These are phyloP conservation scores for Pteria penguin DNA, from an alignment of 2,888 invertebrate genomes.

Conservation along the genomic window DNA sequence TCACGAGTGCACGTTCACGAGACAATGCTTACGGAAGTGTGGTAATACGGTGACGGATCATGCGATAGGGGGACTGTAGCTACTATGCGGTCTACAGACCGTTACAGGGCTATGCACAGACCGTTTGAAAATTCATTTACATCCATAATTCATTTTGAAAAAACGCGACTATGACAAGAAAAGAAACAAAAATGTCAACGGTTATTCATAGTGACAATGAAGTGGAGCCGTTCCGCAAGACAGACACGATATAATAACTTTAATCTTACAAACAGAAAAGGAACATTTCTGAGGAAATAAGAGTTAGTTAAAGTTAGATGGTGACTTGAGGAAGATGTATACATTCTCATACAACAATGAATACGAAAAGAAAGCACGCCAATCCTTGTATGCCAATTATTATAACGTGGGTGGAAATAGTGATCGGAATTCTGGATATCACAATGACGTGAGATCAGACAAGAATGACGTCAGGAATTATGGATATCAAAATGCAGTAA, in stretches of 20 bases:
- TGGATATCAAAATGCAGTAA: too few species aligned
- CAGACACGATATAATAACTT: not conserved
- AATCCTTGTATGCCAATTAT: not conserved
- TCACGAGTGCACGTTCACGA: not conserved
- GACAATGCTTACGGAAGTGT: too few species aligned
- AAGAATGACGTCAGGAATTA: too few species aligned
- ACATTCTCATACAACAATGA: not conserved
- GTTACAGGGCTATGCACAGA: not conserved
- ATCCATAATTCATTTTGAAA: not conserved
- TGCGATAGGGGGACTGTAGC: too few species aligned
- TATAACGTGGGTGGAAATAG: not conserved
- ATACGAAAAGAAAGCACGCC: not conserved
- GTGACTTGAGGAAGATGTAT: not conserved
- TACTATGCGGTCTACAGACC: too few species aligned
- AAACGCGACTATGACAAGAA: not conserved
- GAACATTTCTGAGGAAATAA: not conserved
- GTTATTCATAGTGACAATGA: not conserved
- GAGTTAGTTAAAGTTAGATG: not conserved
- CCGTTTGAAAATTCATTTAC: not conserved
- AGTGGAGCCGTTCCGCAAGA: not conserved
- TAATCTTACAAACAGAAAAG: not conserved
- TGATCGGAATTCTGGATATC: too few species aligned
- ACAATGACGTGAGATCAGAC: too few species aligned
- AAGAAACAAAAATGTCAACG: not conserved
- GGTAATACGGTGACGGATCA: too few species aligned